Conservation (phyloP, 2,113 vertebrate genomes). For the Colaptes auratus region DNA sequence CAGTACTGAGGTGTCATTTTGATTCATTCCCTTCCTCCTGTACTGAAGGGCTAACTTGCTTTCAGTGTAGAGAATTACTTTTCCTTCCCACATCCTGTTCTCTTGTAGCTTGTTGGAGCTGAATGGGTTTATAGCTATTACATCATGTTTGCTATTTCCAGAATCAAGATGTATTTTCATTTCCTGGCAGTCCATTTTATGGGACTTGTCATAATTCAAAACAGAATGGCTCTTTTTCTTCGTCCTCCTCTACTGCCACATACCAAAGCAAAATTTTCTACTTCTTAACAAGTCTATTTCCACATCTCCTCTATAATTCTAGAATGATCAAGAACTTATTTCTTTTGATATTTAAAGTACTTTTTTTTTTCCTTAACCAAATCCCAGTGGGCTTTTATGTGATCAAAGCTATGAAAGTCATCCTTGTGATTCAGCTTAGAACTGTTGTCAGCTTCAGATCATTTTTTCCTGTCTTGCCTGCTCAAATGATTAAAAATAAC, state of each 20-base stretch:
- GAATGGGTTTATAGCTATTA: background rate
- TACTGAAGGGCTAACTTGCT: background rate
- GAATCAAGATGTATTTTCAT: background rate
- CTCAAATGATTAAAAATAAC: background rate
- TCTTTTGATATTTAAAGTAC: background rate
- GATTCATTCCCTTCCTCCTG: background rate
- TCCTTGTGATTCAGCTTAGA: background rate
- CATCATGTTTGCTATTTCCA: background rate
- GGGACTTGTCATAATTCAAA: background rate
- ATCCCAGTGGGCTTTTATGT: background rate
- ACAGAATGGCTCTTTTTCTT: background rate
- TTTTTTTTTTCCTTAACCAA: background rate
- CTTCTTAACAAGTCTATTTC: background rate
- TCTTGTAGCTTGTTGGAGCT: background rate
- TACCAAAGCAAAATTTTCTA: background rate
- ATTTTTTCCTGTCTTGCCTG: background rate
- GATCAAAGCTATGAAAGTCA: background rate
- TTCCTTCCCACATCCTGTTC: background rate
- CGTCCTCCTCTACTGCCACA: background rate
- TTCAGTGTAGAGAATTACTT: background rate
- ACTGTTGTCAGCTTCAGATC: background rate
- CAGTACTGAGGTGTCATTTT: background rate
- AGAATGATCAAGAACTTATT: background rate
- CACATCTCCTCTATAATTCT: background rate
- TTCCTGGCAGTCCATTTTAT: constrained; percentile 1